Percentiles rank a stretch among this genome's conserved stretches.
Conservation (phyloP, 2,888 invertebrate species). For the Scaptomyza tumidula region DNA sequence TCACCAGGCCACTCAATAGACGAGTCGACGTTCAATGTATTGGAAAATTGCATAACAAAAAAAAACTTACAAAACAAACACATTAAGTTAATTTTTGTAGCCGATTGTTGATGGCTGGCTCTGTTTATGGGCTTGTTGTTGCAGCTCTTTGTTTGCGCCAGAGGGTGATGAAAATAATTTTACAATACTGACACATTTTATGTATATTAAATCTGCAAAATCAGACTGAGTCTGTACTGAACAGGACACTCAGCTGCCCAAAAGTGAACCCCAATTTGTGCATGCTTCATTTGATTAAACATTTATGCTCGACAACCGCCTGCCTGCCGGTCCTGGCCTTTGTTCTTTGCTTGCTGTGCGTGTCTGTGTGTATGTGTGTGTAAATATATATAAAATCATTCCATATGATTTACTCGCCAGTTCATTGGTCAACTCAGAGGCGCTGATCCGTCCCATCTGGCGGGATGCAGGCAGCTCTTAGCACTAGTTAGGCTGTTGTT, state of each 20-base stretch:
- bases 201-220: slow-evolving; percentile 74
- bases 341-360: slow-evolving; percentile 36
- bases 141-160: slow-evolving; percentile 50
- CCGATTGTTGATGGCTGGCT: slow-evolving; percentile 49
- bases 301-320: slow-evolving; percentile 68
- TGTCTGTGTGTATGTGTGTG: slow-evolving; percentile 25
- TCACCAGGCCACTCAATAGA: slow-evolving; percentile 26
- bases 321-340: slow-evolving; percentile 28
- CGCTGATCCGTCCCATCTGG: slow-evolving; percentile 55
- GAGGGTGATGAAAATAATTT: slow-evolving; percentile 76
- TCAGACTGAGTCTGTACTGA: slow-evolving; percentile 26
- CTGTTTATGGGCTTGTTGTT: slow-evolving; percentile 10
- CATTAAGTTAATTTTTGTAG: slow-evolving; percentile 61
- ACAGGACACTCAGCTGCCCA: slow-evolving; percentile 42
- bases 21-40: slow-evolving; percentile 64
- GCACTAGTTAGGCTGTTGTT: background rate
- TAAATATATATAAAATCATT: slow-evolving; percentile 66
- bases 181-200: slow-evolving; percentile 79
- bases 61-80: slow-evolving; percentile 53
- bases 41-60: slow-evolving; percentile 67
- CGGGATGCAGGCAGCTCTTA: slow-evolving; percentile 43
- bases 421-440: slow-evolving; percentile 73
- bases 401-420: slow-evolving; percentile 75
- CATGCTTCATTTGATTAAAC: slow-evolving; percentile 79
- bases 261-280: slow-evolving; percentile 74